A percentile compares a stretch with the other conserved stretches of the same genome.
Conservation (phyloP, 2,113 vertebrate genomes). For the Rousettus leschenaultii region DNA sequence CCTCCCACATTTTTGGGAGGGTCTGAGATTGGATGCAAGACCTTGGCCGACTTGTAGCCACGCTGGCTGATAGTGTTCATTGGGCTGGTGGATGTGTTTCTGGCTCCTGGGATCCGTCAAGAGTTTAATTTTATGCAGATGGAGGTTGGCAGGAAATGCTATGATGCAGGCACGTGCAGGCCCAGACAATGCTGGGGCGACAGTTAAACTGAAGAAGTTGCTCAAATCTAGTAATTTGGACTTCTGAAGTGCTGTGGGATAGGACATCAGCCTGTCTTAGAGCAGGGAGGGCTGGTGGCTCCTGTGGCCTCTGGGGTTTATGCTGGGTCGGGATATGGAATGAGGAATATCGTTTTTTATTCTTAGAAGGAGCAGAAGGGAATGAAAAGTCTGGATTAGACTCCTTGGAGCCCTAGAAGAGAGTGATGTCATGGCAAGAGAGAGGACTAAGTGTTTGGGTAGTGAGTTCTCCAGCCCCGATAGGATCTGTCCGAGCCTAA, state of each 20-base stretch:
- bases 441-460: slow-evolving; percentile 25
- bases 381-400: background rate
- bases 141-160: slow-evolving; percentile 58
- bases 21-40: slow-evolving; percentile 17
- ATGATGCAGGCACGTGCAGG: slow-evolving; percentile 48
- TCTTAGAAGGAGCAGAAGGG: background rate
- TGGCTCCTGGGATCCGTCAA: slow-evolving; percentile 62
- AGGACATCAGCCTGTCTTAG: background rate
- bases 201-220: background rate
- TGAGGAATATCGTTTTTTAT: background rate
- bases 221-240: background rate
- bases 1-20: slow-evolving; percentile 28
- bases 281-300: background rate
- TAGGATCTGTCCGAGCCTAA: background rate
- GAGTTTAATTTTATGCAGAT: slow-evolving; percentile 73
- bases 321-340: background rate
- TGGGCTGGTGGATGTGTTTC: slow-evolving; percentile 54
- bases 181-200: background rate
- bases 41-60: slow-evolving; percentile 58
- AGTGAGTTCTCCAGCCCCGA: background rate
- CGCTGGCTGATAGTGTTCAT: slow-evolving; percentile 64
- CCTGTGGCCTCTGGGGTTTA: slow-evolving; percentile 7
- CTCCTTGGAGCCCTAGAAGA: background rate
- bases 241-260: background rate
- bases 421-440: background rate